phyloP scores from a whole-genome alignment of 2,888 invertebrate species.

The Ectemnius continuus region DNA sequence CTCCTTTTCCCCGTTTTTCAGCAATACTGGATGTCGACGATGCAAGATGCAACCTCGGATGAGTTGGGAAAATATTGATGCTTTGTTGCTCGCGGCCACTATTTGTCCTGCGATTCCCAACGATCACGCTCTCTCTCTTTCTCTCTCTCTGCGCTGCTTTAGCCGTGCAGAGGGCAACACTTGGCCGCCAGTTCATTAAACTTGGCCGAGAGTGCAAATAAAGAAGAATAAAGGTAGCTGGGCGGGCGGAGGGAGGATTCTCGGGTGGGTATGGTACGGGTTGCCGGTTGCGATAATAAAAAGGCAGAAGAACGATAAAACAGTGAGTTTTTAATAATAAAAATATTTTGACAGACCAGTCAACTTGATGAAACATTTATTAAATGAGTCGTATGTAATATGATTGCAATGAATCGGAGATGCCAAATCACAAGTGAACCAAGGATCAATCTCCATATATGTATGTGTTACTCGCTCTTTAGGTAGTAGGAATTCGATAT shows the following conservation, averaged over 20 bases:
- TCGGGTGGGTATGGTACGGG: not conserved
- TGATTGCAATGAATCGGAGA: slow-evolving; percentile 63
- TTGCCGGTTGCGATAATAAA: slow-evolving; percentile 20
- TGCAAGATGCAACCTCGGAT: slow-evolving; percentile 69
- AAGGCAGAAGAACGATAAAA: slow-evolving; percentile 71
- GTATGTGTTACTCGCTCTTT: slow-evolving; percentile 16
- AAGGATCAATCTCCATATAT: slow-evolving; percentile 38
- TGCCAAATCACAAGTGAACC: slow-evolving; percentile 56
- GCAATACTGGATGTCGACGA: slow-evolving; percentile 47
- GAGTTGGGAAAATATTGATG: slow-evolving; percentile 65
- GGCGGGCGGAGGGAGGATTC: no score
- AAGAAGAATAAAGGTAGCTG: not conserved
- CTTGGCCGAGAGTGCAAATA: no score
- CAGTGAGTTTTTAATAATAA: slow-evolving; percentile 78
- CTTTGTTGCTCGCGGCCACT: slow-evolving; percentile 47
- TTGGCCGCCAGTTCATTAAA: no score
- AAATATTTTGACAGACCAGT: slow-evolving; percentile 75
- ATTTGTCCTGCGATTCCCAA: slow-evolving; percentile 35
- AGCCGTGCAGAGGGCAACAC: slow-evolving; percentile 4
- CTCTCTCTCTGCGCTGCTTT: slow-evolving; percentile 22
- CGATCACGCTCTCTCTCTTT: slow-evolving; percentile 47
- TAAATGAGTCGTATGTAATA: slow-evolving; percentile 65
- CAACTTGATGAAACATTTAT: slow-evolving; percentile 66
- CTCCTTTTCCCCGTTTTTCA: slow-evolving; percentile 42
- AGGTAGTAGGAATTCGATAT: slow-evolving; percentile 54